phyloP scores from a whole-genome alignment of 2,888 invertebrate genomes.

The Chaetogeoica ovagalla region DNA sequence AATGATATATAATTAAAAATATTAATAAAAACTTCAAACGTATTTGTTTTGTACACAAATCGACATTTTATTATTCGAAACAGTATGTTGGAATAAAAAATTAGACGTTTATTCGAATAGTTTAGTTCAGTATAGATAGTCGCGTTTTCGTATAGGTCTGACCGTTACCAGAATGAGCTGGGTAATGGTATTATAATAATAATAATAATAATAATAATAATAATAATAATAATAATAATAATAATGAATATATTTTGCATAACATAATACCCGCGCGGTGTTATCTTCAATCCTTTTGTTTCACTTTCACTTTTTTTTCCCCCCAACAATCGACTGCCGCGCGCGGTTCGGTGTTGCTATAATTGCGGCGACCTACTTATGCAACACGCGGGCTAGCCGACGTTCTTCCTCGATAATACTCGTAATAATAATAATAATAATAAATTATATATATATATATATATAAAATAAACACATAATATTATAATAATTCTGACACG shows the following conservation, averaged over 20 bases:
- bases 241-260: neutral
- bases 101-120: too few species aligned
- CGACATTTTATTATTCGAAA: too few species aligned
- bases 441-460: neutral
- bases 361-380: constrained; percentile 52
- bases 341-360: constrained; percentile 11
- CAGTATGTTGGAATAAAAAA: too few species aligned
- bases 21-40: too few species aligned
- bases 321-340: neutral
- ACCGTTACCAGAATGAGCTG: too few species aligned
- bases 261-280: neutral
- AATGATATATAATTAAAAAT: too few species aligned
- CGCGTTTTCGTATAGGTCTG: too few species aligned
- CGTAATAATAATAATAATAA: neutral
- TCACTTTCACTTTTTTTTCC: constrained; percentile 50
- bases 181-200: too few species aligned
- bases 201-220: too few species aligned
- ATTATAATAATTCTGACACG: neutral
- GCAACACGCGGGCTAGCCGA: constrained; percentile 4
- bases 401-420: constrained; percentile 44
- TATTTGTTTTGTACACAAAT: too few species aligned
- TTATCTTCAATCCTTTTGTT: constrained; percentile 52
- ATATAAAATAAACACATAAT: neutral
- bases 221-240: too few species aligned
- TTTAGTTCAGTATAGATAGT: too few species aligned